phyloP scores from a whole-genome alignment of 2,113 vertebrate species.

The Misgurnus anguillicaudatus region DNA sequence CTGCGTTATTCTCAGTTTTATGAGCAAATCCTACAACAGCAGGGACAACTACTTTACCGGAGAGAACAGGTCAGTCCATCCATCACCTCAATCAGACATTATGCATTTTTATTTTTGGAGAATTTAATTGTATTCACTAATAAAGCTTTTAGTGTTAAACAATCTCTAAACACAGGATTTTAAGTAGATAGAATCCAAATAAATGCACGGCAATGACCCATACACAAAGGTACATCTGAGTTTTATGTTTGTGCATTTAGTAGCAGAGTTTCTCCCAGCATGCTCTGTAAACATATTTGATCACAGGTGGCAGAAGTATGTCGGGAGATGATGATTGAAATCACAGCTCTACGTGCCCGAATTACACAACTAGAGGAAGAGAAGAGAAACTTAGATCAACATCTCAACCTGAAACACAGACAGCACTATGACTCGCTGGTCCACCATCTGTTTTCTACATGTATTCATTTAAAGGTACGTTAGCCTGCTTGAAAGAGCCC shows the following conservation, averaged over 20 bases:
- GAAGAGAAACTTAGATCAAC: slow-evolving; percentile 60
- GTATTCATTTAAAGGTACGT: slow-evolving; percentile 77
- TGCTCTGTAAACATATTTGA: neutral
- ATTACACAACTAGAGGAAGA: slow-evolving; percentile 70
- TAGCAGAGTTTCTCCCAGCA: neutral
- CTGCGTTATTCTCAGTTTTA: slow-evolving; percentile 76
- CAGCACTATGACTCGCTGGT: slow-evolving; percentile 72
- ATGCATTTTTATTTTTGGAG: too few relatives aligned
- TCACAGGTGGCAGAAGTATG: slow-evolving; percentile 65
- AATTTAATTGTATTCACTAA: too few relatives aligned
- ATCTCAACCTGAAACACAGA: slow-evolving; percentile 66
- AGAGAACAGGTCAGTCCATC: slow-evolving; percentile 66
- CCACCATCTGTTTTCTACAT: slow-evolving; percentile 68
- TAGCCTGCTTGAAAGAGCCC: neutral
- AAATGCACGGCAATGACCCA: slow-evolving; percentile 23
- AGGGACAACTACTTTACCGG: slow-evolving; percentile 65
- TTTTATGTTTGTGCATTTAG: neutral
- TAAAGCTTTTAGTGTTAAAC: neutral
- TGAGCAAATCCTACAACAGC: slow-evolving; percentile 73
- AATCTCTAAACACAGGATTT: slow-evolving; percentile 68
- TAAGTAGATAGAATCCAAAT: slow-evolving; percentile 47
- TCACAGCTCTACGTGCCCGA: slow-evolving; percentile 69
- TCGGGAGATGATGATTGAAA: slow-evolving; percentile 73
- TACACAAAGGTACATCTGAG: slow-evolving; percentile 63
- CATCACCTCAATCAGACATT: neutral